Percentiles rank a stretch among this genome's conserved stretches.
Evolutionary conservation across 1,140 invertebrate genomes (phyloP).

Genomic region (Magallana ariakensis): DNA sequence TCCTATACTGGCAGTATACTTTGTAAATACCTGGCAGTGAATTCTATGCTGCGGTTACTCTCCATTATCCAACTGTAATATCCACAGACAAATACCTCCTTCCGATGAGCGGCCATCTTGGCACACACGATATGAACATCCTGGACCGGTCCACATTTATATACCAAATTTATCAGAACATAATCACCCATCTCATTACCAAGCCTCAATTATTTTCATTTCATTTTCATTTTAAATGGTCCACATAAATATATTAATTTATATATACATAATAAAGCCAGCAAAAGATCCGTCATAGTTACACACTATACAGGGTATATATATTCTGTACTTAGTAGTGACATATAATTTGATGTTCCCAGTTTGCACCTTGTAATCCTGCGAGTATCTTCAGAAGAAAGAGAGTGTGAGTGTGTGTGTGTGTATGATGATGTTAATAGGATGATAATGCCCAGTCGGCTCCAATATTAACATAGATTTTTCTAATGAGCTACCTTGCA

Average conservation of each 20-base stretch:
- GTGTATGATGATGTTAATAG: conserved; percentile 2
- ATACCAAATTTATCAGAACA: not conserved
- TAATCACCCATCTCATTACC: not conserved
- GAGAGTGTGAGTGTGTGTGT: not conserved
- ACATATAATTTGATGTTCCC: not conserved
- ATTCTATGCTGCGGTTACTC: no score
- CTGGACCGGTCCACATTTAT: not conserved
- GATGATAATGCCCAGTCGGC: not conserved
- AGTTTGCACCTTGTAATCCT: not conserved
- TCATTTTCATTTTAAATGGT: conserved; percentile 33
- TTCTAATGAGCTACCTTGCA: not conserved
- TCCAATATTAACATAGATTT: conserved; percentile 14
- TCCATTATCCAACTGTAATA: no score
- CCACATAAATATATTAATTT: conserved; percentile 9
- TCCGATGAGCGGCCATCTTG: not conserved
- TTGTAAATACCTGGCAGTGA: no score
- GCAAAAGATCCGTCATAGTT: no score
- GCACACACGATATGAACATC: not conserved
- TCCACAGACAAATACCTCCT: not conserved
- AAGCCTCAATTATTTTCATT: not conserved
- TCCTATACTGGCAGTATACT: no score
- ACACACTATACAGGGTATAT: no score
- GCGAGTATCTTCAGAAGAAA: not conserved
- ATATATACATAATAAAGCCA: not conserved
- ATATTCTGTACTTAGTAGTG: no score